Conservation (phyloP, 2,888 invertebrate genomes). For the Rhingia rostrata region DNA sequence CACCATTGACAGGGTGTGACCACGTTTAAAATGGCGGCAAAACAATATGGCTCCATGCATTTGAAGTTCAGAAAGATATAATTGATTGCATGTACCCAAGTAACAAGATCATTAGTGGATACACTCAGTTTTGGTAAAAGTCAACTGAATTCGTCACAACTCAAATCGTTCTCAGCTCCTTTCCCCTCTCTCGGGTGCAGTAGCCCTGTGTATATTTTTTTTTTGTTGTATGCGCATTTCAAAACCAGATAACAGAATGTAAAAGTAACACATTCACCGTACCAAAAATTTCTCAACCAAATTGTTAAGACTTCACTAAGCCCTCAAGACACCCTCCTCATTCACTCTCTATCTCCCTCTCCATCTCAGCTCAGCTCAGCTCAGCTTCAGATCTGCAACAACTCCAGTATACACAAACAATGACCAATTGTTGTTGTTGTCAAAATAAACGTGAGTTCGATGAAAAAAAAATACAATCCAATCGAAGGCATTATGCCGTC, state of each 20-base stretch:
- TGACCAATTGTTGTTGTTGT: conserved; percentile 62
- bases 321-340: conserved; percentile 26
- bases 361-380: conserved; percentile 17
- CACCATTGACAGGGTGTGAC: too few species aligned
- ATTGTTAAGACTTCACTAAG: conserved; percentile 64
- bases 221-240: background rate
- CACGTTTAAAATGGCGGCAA: too few species aligned
- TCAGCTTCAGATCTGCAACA: too few species aligned
- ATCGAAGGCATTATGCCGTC: conserved; percentile 64
- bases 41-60: too few species aligned
- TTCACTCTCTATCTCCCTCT: conserved; percentile 21
- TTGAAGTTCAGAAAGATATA: too few species aligned
- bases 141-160: too few species aligned
- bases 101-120: too few species aligned
- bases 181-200: too few species aligned
- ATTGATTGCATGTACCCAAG: too few species aligned
- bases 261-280: conserved; percentile 71
- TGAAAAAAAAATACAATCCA: conserved; percentile 37
- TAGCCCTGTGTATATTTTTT: background rate
- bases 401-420: conserved; percentile 27
- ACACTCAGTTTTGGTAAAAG: too few species aligned
- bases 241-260: conserved; percentile 53
- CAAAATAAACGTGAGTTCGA: conserved; percentile 24
- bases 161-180: too few species aligned
- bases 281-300: conserved; percentile 54